Evolutionary conservation across 2,113 vertebrate species (phyloP).

Genomic region (Pluvianellus socialis): DNA sequence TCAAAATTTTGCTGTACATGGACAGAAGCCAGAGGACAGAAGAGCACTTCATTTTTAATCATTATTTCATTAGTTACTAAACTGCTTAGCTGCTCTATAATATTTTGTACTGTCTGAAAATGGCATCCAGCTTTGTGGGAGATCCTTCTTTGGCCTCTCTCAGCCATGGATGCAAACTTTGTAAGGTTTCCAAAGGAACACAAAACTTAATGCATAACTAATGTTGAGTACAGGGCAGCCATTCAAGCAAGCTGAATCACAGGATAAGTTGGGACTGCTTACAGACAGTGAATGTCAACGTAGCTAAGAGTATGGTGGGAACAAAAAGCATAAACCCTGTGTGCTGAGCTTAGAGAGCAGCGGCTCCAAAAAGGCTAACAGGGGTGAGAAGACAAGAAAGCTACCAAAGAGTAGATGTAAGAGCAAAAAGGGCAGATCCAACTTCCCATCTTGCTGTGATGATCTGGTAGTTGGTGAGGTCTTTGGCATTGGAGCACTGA

Average conservation of each 20-base stretch:
- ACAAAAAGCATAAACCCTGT: background rate
- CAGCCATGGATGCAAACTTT: background rate
- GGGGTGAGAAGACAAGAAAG: background rate
- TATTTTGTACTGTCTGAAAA: conserved; percentile 11
- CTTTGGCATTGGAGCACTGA: fast-evolving
- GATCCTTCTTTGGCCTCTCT: background rate
- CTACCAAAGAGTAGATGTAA: background rate
- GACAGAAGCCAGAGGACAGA: conserved; percentile 30
- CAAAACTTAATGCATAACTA: background rate
- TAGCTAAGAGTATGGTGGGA: background rate
- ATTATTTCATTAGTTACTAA: conserved; percentile 48
- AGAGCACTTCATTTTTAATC: conserved; percentile 39
- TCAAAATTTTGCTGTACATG: conserved; percentile 34
- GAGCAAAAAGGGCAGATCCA: background rate
- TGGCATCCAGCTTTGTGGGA: background rate
- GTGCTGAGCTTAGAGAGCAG: background rate
- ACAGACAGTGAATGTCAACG: background rate
- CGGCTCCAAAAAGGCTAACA: background rate
- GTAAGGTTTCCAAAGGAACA: background rate
- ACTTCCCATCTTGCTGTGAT: background rate
- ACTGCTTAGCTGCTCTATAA: background rate
- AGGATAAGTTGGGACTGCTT: background rate
- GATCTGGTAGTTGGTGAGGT: background rate
- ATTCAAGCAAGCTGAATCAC: background rate
- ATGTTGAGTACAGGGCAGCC: background rate